A percentile compares a stretch with the other conserved stretches of the same genome.
Evolutionary conservation across 1,140 invertebrate species (phyloP).

Genomic region (Idris sp.): DNA sequence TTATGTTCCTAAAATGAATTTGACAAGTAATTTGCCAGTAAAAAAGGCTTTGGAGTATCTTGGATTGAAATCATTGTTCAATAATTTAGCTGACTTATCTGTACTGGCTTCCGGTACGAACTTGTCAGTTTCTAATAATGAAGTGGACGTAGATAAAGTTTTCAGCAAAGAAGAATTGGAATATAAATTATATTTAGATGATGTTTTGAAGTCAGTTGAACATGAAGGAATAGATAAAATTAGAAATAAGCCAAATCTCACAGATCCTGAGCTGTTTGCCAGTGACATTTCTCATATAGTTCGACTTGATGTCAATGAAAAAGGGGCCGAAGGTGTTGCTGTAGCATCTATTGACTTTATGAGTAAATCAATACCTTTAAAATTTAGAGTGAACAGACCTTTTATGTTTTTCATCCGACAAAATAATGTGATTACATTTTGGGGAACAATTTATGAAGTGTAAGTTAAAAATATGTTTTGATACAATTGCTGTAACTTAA

Average conservation of each 20-base stretch:
- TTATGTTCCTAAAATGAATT: conserved; percentile 26
- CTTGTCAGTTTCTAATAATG: neutral
- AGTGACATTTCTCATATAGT: conserved; percentile 12
- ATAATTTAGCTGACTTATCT: conserved; percentile 2
- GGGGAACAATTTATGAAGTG: conserved; percentile 5
- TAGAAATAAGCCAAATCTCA: conserved; percentile 7
- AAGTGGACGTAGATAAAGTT: neutral
- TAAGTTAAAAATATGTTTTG: neutral
- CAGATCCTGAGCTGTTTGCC: conserved; percentile 4
- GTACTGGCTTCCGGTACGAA: neutral
- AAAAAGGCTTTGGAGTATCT: conserved; percentile 17
- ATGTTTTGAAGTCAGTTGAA: neutral
- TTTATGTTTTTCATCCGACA: conserved; percentile 25
- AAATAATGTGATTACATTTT: conserved; percentile 2
- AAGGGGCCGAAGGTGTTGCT: conserved; percentile 10
- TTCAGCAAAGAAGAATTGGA: neutral
- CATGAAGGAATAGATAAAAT: conserved; percentile 5
- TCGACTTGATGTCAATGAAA: conserved; percentile 15
- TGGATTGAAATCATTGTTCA: conserved; percentile 11
- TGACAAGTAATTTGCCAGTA: conserved; percentile 10
- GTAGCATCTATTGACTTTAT: neutral
- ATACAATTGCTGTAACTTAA: neutral
- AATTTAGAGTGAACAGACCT: too few relatives aligned
- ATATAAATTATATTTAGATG: conserved; percentile 18
- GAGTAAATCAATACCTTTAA: too few relatives aligned